phyloP scores from a whole-genome alignment of 1,140 invertebrate genomes.

The Eubasilissa regina region DNA sequence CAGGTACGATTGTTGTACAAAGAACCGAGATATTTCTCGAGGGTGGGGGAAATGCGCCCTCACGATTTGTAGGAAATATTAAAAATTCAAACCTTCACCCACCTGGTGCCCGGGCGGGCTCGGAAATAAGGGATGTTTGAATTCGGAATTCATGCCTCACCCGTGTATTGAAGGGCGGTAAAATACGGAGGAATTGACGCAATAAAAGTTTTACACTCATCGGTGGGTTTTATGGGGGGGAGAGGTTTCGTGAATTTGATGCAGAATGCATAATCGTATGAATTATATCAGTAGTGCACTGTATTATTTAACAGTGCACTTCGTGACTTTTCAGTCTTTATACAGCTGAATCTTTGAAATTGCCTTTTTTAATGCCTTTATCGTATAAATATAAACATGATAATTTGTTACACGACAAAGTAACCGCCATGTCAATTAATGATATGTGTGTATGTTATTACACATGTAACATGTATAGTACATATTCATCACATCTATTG shows the following conservation, averaged over 20 bases:
- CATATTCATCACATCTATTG: too few species aligned
- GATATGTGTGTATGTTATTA: too few species aligned
- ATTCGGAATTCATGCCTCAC: constrained; percentile 1
- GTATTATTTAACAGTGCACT: too few species aligned
- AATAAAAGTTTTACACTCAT: constrained; percentile 2
- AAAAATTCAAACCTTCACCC: constrained; percentile 4
- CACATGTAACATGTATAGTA: too few species aligned
- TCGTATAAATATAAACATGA: too few species aligned
- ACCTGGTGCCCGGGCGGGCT: not conserved
- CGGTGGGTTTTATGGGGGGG: not conserved
- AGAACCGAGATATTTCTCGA: not conserved
- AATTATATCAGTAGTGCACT: too few species aligned
- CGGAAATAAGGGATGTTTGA: constrained; percentile 14
- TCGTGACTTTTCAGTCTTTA: too few species aligned
- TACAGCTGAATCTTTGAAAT: too few species aligned
- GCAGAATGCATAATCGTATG: not conserved
- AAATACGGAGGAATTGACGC: not conserved
- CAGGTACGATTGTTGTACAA: constrained; percentile 4
- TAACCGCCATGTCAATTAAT: too few species aligned
- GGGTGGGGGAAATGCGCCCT: not conserved
- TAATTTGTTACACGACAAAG: too few species aligned
- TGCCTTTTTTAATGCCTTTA: too few species aligned
- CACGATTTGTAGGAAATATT: not conserved
- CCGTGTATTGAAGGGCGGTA: not conserved
- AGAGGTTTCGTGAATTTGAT: not conserved